Evolutionary conservation across 2,797 vertebrate genomes (phyloP).

Genomic region (Discoglossus pictus): DNA sequence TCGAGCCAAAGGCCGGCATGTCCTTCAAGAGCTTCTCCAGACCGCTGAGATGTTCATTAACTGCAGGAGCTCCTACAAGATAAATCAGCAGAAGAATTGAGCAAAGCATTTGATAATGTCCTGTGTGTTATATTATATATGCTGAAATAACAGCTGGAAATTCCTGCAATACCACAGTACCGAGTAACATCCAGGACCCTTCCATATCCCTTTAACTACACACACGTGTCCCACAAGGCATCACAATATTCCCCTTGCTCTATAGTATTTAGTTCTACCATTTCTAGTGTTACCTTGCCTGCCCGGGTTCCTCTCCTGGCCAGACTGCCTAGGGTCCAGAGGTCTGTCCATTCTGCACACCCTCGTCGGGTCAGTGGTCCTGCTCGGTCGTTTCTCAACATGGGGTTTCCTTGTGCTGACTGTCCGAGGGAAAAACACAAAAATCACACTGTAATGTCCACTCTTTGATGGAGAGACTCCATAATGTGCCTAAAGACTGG

Average conservation of each 20-base stretch:
- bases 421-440: not conserved
- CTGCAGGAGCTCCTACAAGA: constrained; percentile 1
- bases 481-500: too few relatives aligned
- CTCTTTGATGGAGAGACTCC: too few relatives aligned
- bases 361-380: not conserved
- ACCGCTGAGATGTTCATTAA: constrained; percentile 44
- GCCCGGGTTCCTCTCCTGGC: not conserved
- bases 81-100: too few relatives aligned
- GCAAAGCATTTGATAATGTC: not conserved
- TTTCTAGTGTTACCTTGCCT: not conserved
- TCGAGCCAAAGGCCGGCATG: constrained; percentile 10
- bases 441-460: too few relatives aligned
- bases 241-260: too few relatives aligned
- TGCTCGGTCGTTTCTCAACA: not conserved
- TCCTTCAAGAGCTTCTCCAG: constrained; percentile 46
- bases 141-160: too few relatives aligned
- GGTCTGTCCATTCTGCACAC: not conserved
- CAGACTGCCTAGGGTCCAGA: constrained; percentile 10
- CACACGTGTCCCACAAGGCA: too few relatives aligned
- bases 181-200: too few relatives aligned
- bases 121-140: too few relatives aligned
- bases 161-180: too few relatives aligned
- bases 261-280: too few relatives aligned
- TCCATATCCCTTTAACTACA: too few relatives aligned
- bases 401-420: not conserved